Percentiles rank a stretch among this genome's conserved stretches.
These are phyloP conservation scores for Sebastes baramenuke DNA, from an alignment of 2,797 vertebrate species.

Conservation along the genomic window DNA sequence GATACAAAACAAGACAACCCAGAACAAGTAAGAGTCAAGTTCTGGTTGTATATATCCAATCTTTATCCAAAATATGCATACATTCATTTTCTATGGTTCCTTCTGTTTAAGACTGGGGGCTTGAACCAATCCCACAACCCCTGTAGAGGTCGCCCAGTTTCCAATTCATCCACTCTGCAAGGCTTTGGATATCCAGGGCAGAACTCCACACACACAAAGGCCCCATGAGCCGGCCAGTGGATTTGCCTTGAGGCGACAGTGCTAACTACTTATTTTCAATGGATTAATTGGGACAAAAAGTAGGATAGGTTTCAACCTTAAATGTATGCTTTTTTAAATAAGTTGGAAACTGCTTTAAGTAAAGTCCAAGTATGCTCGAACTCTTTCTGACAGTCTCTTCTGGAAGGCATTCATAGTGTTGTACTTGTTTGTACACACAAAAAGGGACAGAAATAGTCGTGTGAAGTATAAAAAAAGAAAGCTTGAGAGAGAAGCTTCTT, in stretches of 20 bases:
- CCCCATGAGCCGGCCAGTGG: neutral
- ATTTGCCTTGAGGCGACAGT: neutral
- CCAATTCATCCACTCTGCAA: neutral
- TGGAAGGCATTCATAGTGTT: neutral
- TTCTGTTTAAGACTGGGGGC: neutral
- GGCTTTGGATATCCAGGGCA: neutral
- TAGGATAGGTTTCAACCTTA: neutral
- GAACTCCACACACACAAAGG: neutral
- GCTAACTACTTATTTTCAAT: neutral
- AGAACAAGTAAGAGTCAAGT: neutral
- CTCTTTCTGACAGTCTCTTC: neutral
- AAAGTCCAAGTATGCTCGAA: neutral
- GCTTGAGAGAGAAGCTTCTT: neutral
- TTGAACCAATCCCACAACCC: neutral
- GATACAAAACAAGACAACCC: neutral
- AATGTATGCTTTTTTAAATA: neutral
- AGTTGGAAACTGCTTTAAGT: neutral
- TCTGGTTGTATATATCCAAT: neutral
- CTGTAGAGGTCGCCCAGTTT: neutral
- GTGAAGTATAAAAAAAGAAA: neutral
- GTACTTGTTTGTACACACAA: neutral
- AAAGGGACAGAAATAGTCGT: neutral
- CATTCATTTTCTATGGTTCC: neutral
- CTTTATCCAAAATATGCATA: neutral
- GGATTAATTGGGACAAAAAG: neutral